Percentiles rank a stretch among this genome's conserved stretches.
Evolutionary conservation across 2,113 vertebrate species (phyloP).

Genomic region (Coreoperca whiteheadi): DNA sequence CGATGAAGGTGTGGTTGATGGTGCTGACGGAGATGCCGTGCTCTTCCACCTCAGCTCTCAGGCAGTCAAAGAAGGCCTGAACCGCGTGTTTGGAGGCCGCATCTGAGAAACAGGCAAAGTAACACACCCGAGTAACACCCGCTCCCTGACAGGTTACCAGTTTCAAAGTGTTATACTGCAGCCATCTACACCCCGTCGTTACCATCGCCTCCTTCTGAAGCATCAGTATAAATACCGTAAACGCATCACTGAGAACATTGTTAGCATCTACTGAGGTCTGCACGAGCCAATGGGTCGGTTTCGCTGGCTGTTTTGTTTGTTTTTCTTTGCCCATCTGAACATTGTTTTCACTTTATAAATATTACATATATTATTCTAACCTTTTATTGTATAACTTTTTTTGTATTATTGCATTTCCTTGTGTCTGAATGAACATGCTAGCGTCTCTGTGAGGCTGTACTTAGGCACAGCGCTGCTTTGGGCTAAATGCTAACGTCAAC

Average conservation of each 20-base stretch:
- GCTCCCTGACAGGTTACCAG: too few species aligned
- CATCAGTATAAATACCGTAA: background rate
- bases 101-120: conserved; percentile 79
- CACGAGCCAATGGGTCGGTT: too few species aligned
- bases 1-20: conserved; percentile 93
- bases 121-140: background rate
- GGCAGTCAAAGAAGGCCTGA: conserved; percentile 95
- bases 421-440: too few species aligned
- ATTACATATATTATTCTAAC: background rate
- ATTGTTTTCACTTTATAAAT: background rate
- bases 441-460: too few species aligned
- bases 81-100: conserved; percentile 95
- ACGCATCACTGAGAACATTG: background rate
- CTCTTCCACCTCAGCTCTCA: conserved; percentile 94
- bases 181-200: background rate
- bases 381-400: background rate
- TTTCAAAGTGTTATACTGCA: too few species aligned
- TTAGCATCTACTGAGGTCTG: background rate
- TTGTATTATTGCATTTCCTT: background rate
- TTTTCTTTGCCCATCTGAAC: background rate
- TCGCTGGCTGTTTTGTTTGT: background rate
- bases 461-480: too few species aligned
- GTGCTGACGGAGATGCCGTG: conserved; percentile 92
- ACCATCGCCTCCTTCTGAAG: background rate
- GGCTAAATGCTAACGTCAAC: too few species aligned